phyloP scores from a whole-genome alignment of 23 tunicate species.

The Halocynthia aurantium region DNA sequence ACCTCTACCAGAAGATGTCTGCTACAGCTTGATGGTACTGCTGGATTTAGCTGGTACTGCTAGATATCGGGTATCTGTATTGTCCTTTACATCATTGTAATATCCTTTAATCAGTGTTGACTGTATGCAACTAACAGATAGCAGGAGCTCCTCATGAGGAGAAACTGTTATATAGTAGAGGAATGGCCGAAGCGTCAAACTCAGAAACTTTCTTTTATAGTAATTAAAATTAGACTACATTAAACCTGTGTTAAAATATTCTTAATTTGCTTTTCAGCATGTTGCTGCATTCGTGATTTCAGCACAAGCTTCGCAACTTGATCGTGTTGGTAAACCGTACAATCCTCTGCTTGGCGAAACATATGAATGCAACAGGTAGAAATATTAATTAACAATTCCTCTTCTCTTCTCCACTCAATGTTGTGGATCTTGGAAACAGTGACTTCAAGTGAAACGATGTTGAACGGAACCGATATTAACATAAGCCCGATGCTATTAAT shows the following conservation, averaged over 20 bases:
- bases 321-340: slow-evolving; percentile 89
- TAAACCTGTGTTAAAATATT: background rate
- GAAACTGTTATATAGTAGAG: too few relatives aligned
- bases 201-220: too few relatives aligned
- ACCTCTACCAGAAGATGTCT: too few relatives aligned
- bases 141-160: too few relatives aligned
- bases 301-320: slow-evolving; percentile 82
- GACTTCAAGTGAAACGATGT: too few relatives aligned
- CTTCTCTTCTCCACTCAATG: background rate
- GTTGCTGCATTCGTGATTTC: slow-evolving; percentile 90
- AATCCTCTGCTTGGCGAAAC: slow-evolving; percentile 94
- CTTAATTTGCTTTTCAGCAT: slow-evolving; percentile 28
- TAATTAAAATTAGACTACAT: too few relatives aligned
- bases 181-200: too few relatives aligned
- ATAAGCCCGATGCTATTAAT: too few relatives aligned
- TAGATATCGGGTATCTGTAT: background rate
- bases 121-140: too few relatives aligned
- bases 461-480: too few relatives aligned
- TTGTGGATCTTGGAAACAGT: too few relatives aligned
- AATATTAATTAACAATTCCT: background rate
- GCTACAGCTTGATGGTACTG: too few relatives aligned
- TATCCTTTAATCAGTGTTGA: background rate
- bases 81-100: background rate
- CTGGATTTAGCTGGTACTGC: background rate
- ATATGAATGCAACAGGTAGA: slow-evolving; percentile 57